Base-by-base conservation (phyloP, 23 tunicate genomes). In the Oikopleura dioica region DNA sequence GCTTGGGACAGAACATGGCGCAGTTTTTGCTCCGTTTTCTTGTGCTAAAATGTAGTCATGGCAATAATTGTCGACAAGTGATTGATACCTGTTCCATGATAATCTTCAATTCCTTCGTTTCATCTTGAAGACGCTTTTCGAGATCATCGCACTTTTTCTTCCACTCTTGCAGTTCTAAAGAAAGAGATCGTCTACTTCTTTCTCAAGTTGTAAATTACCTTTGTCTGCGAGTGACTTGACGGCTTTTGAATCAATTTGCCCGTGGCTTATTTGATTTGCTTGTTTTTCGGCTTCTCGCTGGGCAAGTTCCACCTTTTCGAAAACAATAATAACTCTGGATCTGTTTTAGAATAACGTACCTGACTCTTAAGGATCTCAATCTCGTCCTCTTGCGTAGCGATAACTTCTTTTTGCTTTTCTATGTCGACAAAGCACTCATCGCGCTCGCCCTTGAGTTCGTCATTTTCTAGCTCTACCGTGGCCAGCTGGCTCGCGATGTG, bases 281-380 rank as follows among this genome's bases (percentile, higher is more conserved):
- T 44, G 55, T 44, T 44, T 44, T 44, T 44, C 55, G 55, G 55
- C 55, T 21, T 44, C 55, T 44, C 55, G 55, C 55, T 44, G 55
- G 55, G 55, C 55, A 44, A 44, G 55, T 21, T 44, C 55, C 16
- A 44, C 55, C 55, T 44, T n/a, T n/a, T n/a, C n/a, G 55, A 44
- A 44, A 21, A 9, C 21, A 44, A 9, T 44, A 44, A 44, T 44
- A 9, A 44, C 9, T 44, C 21, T 44, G 16, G 9, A 21, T 9
- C 55, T 21, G n/a, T n/a, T 9, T 44, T 44, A 44, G 21, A 9
- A 9, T 44, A 44, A 9, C 21, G 55, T 44, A 44, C 55, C 55
- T 44, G 55, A 44, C 55, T 44, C 16, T 21, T 9, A 9, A 44
- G 21, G 21, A 44, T 44, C 21, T 44, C 55, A 44, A 44, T 44